Conservation (phyloP, 2,113 vertebrate genomes). For the Psittacus erithacus region DNA sequence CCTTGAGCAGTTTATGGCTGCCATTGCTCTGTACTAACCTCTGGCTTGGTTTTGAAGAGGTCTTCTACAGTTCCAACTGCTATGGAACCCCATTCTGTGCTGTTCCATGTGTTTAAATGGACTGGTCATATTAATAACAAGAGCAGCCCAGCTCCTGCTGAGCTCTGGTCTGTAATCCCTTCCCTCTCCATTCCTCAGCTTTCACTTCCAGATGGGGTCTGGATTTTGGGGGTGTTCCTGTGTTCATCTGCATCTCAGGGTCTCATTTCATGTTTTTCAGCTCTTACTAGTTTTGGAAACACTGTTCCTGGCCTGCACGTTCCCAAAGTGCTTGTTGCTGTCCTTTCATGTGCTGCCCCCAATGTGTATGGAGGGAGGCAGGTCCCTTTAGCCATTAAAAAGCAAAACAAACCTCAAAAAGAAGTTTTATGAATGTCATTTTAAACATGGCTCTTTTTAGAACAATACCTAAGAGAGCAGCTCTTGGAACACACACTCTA, state of each 20-base stretch:
- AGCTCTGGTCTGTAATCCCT: neutral
- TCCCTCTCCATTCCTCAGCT: neutral
- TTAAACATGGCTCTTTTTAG: neutral
- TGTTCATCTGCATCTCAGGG: conserved; percentile 27
- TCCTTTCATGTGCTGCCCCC: neutral
- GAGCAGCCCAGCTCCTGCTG: neutral
- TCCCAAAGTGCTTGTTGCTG: neutral
- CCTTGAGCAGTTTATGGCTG: neutral
- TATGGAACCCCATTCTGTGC: neutral
- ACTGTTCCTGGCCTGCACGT: neutral
- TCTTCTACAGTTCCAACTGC: neutral
- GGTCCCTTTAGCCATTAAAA: neutral
- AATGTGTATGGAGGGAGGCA: neutral
- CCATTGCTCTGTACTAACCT: neutral
- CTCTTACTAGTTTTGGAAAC: neutral
- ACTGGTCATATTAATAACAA: neutral
- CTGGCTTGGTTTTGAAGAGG: neutral
- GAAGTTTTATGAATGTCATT: neutral
- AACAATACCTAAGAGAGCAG: neutral
- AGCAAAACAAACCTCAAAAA: neutral
- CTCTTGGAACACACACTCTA: neutral
- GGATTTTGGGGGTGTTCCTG: neutral
- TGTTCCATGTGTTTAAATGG: neutral
- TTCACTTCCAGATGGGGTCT: neutral
- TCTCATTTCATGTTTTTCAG: neutral